Evolutionary conservation across 2,888 invertebrate genomes (phyloP).

Genomic region (Ochropleura leucogaster): DNA sequence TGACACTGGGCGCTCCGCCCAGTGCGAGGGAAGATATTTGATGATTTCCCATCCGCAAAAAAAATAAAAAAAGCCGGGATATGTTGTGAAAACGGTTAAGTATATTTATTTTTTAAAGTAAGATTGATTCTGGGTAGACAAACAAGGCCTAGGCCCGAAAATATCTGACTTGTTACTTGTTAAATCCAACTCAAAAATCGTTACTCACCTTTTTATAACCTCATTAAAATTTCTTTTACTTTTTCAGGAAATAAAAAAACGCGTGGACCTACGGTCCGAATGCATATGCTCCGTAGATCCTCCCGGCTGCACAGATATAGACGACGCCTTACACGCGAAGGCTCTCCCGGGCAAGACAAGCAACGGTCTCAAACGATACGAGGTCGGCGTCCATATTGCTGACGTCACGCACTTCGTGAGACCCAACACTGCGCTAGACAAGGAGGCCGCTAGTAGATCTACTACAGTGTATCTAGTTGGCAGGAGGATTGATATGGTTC

Average conservation of each 20-base stretch:
- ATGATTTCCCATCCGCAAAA: no score
- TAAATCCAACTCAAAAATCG: neutral
- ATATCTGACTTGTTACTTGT: neutral
- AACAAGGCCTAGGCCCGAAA: neutral
- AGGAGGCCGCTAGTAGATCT: constrained; percentile 97
- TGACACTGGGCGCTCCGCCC: no score
- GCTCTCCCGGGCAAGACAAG: constrained; percentile 91
- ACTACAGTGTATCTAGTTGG: constrained; percentile 99
- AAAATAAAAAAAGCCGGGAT: neutral
- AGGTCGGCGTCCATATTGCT: constrained; percentile 99
- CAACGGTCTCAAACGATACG: constrained; percentile 76
- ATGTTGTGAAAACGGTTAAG: neutral
- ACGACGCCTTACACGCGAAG: constrained; percentile 98
- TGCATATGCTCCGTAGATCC: constrained; percentile 99
- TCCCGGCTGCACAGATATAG: constrained; percentile 99
- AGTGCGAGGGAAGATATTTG: no score
- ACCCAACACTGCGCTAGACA: constrained; percentile 97
- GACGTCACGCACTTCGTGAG: constrained; percentile 99
- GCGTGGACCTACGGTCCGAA: constrained; percentile 96
- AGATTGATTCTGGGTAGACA: neutral
- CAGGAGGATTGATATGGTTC: constrained; percentile 97
- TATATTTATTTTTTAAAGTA: no score
- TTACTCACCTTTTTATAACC: neutral
- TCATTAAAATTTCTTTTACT: neutral
- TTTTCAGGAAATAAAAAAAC: constrained; percentile 92